phyloP scores from a whole-genome alignment of 2,888 invertebrate species.

The Anticlea derivata region DNA sequence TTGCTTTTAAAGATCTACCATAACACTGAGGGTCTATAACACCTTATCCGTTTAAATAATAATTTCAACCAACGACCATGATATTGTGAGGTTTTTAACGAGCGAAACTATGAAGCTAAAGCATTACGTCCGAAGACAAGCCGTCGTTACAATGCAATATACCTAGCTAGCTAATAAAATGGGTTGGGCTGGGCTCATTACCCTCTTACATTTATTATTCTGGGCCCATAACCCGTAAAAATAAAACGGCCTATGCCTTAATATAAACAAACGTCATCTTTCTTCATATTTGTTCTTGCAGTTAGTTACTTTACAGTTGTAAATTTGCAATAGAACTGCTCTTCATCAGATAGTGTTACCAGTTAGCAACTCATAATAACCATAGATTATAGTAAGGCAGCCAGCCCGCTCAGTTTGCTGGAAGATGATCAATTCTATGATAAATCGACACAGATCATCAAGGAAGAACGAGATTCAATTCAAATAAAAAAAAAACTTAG shows the following conservation, averaged over 20 bases:
- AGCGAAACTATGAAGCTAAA: neutral
- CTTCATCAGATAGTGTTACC: slow-evolving; percentile 28
- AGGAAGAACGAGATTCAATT: too few relatives aligned
- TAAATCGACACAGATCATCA: too few relatives aligned
- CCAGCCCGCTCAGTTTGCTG: slow-evolving; percentile 2
- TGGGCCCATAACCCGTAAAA: slow-evolving; percentile 1
- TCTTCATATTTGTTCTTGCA: slow-evolving; percentile 3
- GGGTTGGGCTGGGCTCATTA: neutral
- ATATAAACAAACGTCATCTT: neutral
- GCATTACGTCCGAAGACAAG: neutral
- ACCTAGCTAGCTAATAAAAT: neutral
- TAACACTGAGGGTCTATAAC: neutral
- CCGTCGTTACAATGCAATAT: neutral
- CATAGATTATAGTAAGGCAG: slow-evolving; percentile 1
- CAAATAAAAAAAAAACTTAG: too few relatives aligned
- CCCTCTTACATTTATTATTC: neutral
- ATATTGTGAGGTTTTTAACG: slow-evolving; percentile 3
- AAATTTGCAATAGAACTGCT: slow-evolving; percentile 12
- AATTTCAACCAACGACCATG: neutral
- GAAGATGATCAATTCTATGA: neutral
- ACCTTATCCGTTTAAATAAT: neutral
- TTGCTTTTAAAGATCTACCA: neutral
- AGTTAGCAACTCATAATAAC: slow-evolving; percentile 21
- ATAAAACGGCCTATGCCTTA: neutral
- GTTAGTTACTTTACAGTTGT: slow-evolving; percentile 14